Conservation (phyloP, 2,888 invertebrate species). For the Gasteruption jaculator region DNA sequence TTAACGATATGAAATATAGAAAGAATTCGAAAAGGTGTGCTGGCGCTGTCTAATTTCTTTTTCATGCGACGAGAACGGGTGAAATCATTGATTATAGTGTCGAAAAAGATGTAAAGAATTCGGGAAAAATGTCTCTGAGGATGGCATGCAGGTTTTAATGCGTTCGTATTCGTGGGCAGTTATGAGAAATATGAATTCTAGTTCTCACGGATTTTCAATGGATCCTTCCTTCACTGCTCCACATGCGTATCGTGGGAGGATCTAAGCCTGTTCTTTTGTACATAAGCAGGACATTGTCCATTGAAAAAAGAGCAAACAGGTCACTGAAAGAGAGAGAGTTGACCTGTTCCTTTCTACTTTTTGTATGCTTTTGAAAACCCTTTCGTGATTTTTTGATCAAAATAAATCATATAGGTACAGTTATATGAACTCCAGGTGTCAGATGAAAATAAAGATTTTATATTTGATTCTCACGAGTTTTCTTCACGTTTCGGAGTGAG, state of each 20-base stretch:
- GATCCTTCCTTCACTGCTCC: constrained; percentile 40
- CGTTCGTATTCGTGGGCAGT: constrained; percentile 31
- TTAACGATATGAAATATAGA: too few relatives aligned
- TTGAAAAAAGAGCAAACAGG: constrained; percentile 45
- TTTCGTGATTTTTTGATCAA: constrained; percentile 47
- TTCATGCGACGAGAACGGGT: too few relatives aligned
- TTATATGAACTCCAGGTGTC: too few relatives aligned
- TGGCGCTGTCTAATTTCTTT: too few relatives aligned
- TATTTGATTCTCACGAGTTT: too few relatives aligned
- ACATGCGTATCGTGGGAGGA: constrained; percentile 56
- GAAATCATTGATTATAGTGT: constrained; percentile 30
- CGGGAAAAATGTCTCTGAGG: constrained; percentile 13
- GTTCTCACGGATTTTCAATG: constrained; percentile 51
- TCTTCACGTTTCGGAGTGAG: too few relatives aligned
- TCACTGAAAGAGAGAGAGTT: constrained; percentile 36
- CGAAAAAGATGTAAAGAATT: constrained; percentile 12
- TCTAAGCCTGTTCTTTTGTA: constrained; percentile 53
- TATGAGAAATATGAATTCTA: constrained; percentile 52
- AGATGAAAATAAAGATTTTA: too few relatives aligned
- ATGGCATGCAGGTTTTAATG: constrained; percentile 20
- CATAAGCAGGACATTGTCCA: constrained; percentile 48
- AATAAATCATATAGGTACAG: constrained; percentile 48
- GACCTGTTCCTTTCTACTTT: constrained; percentile 46
- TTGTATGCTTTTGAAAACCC: constrained; percentile 39
- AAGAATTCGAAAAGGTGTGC: too few relatives aligned